Conservation (phyloP, 2,113 vertebrate species). For the Chunga burmeisteri region DNA sequence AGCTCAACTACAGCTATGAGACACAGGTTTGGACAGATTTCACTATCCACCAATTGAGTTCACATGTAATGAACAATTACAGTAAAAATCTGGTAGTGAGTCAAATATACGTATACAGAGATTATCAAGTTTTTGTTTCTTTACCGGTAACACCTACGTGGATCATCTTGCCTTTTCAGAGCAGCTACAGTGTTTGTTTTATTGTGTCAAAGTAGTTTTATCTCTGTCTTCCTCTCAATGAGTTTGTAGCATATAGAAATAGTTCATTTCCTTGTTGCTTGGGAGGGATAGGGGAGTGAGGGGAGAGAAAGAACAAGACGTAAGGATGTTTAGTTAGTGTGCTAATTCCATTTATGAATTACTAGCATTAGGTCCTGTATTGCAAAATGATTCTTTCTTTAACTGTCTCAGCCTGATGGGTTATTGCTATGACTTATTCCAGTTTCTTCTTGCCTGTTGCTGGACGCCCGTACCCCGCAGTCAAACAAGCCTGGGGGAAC, state of each 20-base stretch:
- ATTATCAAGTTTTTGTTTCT: not conserved
- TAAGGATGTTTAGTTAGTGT: not conserved
- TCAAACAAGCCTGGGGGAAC: not conserved
- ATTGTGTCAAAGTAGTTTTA: not conserved
- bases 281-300: accelerated
- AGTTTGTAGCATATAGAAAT: not conserved
- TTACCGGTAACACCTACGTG: not conserved
- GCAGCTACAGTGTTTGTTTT: not conserved
- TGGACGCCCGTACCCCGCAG: accelerated
- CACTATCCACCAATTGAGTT: not conserved
- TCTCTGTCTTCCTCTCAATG: not conserved
- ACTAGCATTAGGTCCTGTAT: not conserved
- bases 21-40: not conserved
- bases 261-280: not conserved
- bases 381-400: not conserved
- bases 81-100: not conserved
- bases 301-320: not conserved
- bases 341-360: not conserved
- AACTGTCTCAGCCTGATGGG: not conserved
- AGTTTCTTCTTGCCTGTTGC: not conserved
- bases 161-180: not conserved
- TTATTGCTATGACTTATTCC: not conserved
- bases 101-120: not conserved
- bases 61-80: not conserved
- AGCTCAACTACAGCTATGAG: not conserved